A percentile compares a stretch with the other conserved stretches of the same genome.
Conservation (phyloP, 2,113 vertebrate genomes). For the Salvelinus sp. region DNA sequence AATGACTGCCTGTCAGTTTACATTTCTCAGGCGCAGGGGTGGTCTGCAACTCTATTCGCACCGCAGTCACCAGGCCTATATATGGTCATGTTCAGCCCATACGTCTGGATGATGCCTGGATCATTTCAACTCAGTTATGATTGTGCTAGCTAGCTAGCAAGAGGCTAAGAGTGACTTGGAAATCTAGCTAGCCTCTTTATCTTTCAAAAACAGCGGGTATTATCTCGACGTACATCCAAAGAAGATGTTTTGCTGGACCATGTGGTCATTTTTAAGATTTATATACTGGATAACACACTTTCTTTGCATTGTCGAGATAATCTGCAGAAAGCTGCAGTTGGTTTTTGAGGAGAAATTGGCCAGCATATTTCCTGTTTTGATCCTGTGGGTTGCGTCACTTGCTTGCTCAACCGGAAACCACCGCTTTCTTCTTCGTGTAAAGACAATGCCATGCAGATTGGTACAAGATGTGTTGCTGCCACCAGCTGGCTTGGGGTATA, state of each 20-base stretch:
- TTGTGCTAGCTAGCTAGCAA: too few relatives aligned
- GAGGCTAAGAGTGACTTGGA: too few relatives aligned
- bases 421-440: constrained; percentile 16
- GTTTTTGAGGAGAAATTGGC: constrained; percentile 4
- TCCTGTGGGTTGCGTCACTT: constrained; percentile 13
- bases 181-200: too few relatives aligned
- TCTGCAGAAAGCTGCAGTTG: constrained; percentile 7
- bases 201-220: not conserved
- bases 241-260: not conserved
- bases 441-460: not conserved
- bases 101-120: constrained; percentile 36
- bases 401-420: not conserved
- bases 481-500: constrained; percentile 7
- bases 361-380: constrained; percentile 53
- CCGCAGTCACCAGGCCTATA: constrained; percentile 61
- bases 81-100: constrained; percentile 72
- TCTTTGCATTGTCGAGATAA: not conserved
- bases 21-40: constrained; percentile 56
- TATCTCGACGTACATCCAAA: not conserved
- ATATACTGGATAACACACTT: not conserved
- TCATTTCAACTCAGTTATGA: not conserved
- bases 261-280: not conserved
- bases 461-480: constrained; percentile 14
- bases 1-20: constrained; percentile 48
- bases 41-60: constrained; percentile 29